Evolutionary conservation across 1,140 invertebrate species (phyloP), one percentile per base, ranked within the genome.

Genomic region (Drosophila arawakana): DNA sequence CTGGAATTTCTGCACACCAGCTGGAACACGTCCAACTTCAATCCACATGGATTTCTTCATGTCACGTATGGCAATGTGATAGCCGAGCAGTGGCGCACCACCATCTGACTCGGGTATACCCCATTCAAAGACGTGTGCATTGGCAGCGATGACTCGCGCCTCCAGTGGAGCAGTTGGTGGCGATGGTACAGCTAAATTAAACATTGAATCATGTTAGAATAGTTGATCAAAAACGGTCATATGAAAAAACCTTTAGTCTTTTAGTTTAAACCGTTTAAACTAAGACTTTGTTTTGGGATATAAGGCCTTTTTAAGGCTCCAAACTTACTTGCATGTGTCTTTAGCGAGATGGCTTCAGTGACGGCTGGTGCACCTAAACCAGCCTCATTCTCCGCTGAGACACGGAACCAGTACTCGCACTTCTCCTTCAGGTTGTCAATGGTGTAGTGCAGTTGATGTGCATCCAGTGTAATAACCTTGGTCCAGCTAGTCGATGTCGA

Each of bases 31-130:
- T 11, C 97, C 97, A 52, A 98, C 97, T 95, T 98, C 97, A 94
- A 98, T 98, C 97, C 97, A 98, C 97, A 98, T 98, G 3, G 97
- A 98, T 91, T 97, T 97, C 89, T 96, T 96, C 43, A 95, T 94
- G 91, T 99, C 98, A 80, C 97, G 95, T 60, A 99, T 97, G 9
- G 97, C 98, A 76, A 99, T 96, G 80, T 97, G 97, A 92, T 99
- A 99, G 21, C 96, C 96, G 78, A 97, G 94, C 47, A 99, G 93
- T 10, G 97, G 97, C 39, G 97, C 96, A 50, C 98, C 98, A 49
- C 98, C 98, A 93, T 99, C 98, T 79, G 95, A 96, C 93, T 98
- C 97, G 7, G 98, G 98, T 68, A 96, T 95, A 61, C 97, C 97
- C 98, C 98, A 99, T 93, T 97, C 98, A 81, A 99, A 95, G 89